phyloP scores from a whole-genome alignment of 2,888 invertebrate genomes.

The Dendrolimus pini region DNA sequence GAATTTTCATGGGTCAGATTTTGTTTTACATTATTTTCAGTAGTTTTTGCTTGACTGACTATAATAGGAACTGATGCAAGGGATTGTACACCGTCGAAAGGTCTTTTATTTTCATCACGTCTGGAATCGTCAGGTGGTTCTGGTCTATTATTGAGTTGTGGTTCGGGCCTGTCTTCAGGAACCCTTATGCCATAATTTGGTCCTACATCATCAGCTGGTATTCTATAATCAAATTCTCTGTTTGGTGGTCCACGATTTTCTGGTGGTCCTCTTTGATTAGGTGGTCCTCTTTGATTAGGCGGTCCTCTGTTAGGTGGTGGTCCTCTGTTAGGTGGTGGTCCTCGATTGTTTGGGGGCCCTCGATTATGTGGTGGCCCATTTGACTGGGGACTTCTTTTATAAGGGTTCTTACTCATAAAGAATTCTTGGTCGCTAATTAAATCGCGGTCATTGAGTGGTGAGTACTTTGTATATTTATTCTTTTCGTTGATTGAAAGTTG shows the following conservation, averaged over 20 bases:
- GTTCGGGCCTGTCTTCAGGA: background rate
- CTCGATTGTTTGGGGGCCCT: slow-evolving; percentile 5
- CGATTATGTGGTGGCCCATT: slow-evolving; percentile 10
- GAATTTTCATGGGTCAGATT: background rate
- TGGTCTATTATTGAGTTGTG: background rate
- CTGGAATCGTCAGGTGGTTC: background rate
- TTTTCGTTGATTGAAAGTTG: slow-evolving; percentile 4
- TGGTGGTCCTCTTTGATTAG: slow-evolving; percentile 9
- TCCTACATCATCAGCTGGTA: slow-evolving; percentile 1
- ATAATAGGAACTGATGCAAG: background rate
- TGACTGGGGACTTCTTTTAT: slow-evolving; percentile 11
- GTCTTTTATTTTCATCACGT: background rate
- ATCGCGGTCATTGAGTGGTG: background rate
- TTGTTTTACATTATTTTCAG: background rate
- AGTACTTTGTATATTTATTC: slow-evolving; percentile 5
- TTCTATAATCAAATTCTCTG: slow-evolving; percentile 6
- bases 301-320: slow-evolving; percentile 7
- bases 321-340: slow-evolving; percentile 7
- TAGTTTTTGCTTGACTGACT: background rate
- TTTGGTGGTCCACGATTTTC: slow-evolving; percentile 9
- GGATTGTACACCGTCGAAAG: background rate
- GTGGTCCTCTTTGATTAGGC: slow-evolving; percentile 10
- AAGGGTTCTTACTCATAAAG: background rate
- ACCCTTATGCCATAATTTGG: background rate
- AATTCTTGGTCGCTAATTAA: background rate